A percentile compares a stretch with the other conserved stretches of the same genome.
phyloP scores from a whole-genome alignment of 2,888 invertebrate species.

The Rotaria macrura region DNA sequence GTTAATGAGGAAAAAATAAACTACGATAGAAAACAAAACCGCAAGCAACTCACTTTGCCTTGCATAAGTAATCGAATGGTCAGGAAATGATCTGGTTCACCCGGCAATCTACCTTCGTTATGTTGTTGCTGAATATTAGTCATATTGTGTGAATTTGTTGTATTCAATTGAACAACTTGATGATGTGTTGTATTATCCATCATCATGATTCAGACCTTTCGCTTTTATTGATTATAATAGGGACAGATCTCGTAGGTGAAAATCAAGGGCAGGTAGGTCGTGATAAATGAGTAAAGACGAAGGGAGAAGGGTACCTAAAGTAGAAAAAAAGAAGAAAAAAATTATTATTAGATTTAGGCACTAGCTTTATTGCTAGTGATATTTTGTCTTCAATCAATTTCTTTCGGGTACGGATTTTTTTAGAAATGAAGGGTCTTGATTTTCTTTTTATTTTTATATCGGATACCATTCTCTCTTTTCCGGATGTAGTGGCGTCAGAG shows the following conservation, averaged over 20 bases:
- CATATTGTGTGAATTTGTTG: neutral
- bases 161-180: neutral
- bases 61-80: constrained; percentile 99
- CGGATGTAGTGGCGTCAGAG: constrained; percentile 3
- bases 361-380: neutral
- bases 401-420: neutral
- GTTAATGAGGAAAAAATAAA: neutral
- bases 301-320: neutral
- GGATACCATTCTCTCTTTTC: neutral
- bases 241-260: neutral
- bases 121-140: neutral
- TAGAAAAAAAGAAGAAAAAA: neutral
- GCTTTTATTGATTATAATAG: neutral
- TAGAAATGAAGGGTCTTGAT: neutral
- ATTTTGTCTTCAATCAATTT: neutral
- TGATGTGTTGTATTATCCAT: neutral
- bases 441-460: neutral
- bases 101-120: neutral
- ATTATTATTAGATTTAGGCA: neutral
- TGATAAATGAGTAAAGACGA: neutral
- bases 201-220: neutral
- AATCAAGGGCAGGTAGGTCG: constrained; percentile 8
- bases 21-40: neutral
- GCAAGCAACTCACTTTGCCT: constrained; percentile 74
- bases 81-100: constrained; percentile 51